Evolutionary conservation across 2,113 vertebrate species (phyloP), one percentile per base, ranked within the genome.

Genomic region (Saccopteryx bilineata): DNA sequence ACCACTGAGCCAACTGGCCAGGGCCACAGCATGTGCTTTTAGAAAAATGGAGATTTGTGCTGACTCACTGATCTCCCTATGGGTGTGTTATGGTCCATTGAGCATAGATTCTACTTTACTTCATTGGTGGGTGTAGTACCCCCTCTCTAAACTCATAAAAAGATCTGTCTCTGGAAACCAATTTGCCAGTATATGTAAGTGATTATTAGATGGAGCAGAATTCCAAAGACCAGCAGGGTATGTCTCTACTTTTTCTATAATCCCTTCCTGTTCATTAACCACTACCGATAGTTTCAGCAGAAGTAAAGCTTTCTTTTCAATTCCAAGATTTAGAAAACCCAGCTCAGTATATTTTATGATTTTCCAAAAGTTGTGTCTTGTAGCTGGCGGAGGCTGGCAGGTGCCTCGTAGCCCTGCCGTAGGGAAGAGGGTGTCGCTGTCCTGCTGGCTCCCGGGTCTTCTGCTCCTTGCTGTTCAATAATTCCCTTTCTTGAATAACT

Each of bases 401-500:
- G 28, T 0, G 1, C n/a, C 28, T 2, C 0, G 11, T 31, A 33
- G 48, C 13, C 66, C 31, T 21, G n/a, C 19, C 12, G 2, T 31
- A 21, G 56, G 9, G 0, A 1, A 39, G 10, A 19, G 9, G 17
- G 3, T 0, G 0, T 72, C 48, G 0, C 6, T 14, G 11, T 24
- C 26, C 24, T 8, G 48, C 13, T 17, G 33, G 21, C 0, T 5
- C 11, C 7, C 10, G 1, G 0, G 50, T 5, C 7, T 60, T 12
- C 1, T 0, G 33, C 3, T 33, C 8, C 24, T 17, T 21, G 23
- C 17, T 21, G 23, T 65, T 28, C 18, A 5, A 2, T 26, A 5
- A 2, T 26, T 39, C 31, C 60, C 31, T 26, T 31, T 28, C 88
- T 13, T 60, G 50, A 56, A 6, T 31, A 71, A 10, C 4, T 39